Base-by-base conservation (phyloP, 2,113 vertebrate species). In the Entelurus aequoreus region DNA sequence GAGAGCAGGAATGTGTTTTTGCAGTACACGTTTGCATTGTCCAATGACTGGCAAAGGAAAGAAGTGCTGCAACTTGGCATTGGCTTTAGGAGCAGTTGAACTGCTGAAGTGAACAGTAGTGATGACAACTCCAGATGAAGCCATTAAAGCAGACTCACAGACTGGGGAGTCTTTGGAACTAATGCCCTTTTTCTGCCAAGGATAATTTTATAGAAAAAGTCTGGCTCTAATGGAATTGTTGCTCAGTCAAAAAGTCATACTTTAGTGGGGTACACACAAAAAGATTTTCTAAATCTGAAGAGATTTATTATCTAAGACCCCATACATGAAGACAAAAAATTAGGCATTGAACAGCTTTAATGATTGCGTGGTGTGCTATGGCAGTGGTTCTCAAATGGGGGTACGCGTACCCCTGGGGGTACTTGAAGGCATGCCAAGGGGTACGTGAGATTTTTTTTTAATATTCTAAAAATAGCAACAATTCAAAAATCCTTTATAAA, bases 1-100 rank as follows among this genome's bases (percentile, higher is more conserved):
- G 54, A 68, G 76, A 69, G 68, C 62, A 64, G 61, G 61, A 65
- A 84, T 74, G 75, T 66, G 78, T 83, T 86, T 87, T 86, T 79
- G 81, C 65, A 10, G 15, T 38, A 79, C 73, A 71, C 78, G 75
- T 69, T 63, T 50, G 72, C 65, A 63, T 68, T 44, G 15, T 67
- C 63, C 69, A 54, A 66, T 64, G 78, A 75, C 71, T 75, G 76
- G 66, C n/a, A 64, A 80, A 50, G 63, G 50, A 72, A 61, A 63
- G 70, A 8, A 0, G 38, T 37, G 63, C 52, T 77, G 71, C 64
- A 69, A 70, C 77, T 66, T 78, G 70, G 69, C 69, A 56, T 65
- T 5, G 35, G 14, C 64, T 60, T 54, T 53, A 79, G 74, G 54
- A 66, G 54, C 44, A 54, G 49, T 58, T 72, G 74, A 62, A 66